Percentiles rank a stretch among this genome's conserved stretches.
These are phyloP conservation scores for Maniola jurtina DNA, from an alignment of 1,140 invertebrate species.

Conservation along the genomic window DNA sequence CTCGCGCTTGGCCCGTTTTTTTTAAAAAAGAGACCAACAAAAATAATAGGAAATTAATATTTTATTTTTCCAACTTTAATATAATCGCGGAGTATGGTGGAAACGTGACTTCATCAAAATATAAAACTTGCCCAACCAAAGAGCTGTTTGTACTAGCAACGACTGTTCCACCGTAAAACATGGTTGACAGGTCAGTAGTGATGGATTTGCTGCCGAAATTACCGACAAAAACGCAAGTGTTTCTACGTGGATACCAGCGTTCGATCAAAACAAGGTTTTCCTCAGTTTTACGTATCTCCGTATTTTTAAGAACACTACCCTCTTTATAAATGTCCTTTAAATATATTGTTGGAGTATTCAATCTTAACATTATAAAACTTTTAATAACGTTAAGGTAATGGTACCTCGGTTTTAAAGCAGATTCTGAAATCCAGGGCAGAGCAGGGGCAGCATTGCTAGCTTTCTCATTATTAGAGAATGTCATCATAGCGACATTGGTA, in stretches of 20 bases:
- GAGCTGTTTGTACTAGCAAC: constrained; percentile 81
- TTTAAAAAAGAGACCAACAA: too few relatives aligned
- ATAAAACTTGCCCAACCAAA: constrained; percentile 81
- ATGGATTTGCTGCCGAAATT: constrained; percentile 82
- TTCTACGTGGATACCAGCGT: constrained; percentile 86
- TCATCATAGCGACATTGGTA: constrained; percentile 84
- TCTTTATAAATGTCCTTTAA: constrained; percentile 84
- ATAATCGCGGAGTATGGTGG: constrained; percentile 82
- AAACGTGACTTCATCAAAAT: constrained; percentile 83
- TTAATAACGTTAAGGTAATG: constrained; percentile 76
- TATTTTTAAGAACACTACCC: constrained; percentile 81
- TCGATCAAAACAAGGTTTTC: constrained; percentile 85
- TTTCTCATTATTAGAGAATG: constrained; percentile 69
- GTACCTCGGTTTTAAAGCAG: constrained; percentile 66
- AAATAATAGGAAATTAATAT: not conserved
- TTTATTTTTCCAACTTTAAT: constrained; percentile 84
- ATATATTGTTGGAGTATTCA: constrained; percentile 83
- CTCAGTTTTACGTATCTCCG: constrained; percentile 81
- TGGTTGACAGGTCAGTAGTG: constrained; percentile 84
- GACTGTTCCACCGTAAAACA: constrained; percentile 87
- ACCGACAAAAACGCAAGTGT: constrained; percentile 85
- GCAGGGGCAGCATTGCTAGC: constrained; percentile 47
- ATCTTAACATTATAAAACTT: constrained; percentile 79
- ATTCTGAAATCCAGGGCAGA: constrained; percentile 81
- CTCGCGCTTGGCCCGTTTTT: too few relatives aligned